Conservation (phyloP, 1,140 invertebrate genomes). For the Diorhabda sublineata region DNA sequence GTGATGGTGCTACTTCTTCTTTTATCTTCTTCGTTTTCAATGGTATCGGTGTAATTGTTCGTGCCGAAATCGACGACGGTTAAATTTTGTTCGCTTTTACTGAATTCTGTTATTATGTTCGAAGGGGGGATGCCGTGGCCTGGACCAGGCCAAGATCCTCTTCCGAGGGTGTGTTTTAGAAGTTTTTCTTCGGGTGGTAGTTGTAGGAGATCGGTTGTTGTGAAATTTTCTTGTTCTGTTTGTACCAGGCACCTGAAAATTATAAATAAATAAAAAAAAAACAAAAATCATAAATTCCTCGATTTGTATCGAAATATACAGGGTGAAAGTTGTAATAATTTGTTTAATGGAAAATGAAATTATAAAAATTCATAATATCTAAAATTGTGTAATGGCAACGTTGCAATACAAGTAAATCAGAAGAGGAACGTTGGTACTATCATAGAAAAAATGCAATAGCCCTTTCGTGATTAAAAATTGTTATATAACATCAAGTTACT, state of each 20-base stretch:
- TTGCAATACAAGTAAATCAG: no score
- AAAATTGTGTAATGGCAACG: no score
- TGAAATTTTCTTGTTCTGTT: slow-evolving; percentile 34
- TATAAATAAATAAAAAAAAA: no score
- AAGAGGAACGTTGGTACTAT: no score
- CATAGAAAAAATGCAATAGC: no score
- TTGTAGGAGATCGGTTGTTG: slow-evolving; percentile 54
- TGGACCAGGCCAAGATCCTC: slow-evolving; percentile 79
- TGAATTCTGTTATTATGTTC: slow-evolving; percentile 65
- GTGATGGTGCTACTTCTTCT: slow-evolving; percentile 42
- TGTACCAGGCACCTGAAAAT: slow-evolving; percentile 40
- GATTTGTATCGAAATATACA: no score
- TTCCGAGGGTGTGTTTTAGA: slow-evolving; percentile 68
- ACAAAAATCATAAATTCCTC: no score
- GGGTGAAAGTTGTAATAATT: no score
- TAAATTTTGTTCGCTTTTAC: slow-evolving; percentile 78
- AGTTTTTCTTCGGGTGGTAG: slow-evolving; percentile 69
- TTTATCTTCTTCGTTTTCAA: background rate
- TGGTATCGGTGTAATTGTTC: background rate
- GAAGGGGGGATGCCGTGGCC: slow-evolving; percentile 63
- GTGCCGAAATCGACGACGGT: slow-evolving; percentile 49
- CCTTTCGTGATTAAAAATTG: no score
- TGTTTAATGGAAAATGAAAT: no score
- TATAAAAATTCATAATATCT: no score
- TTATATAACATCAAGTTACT: no score